Evolutionary conservation across 2,797 vertebrate species (phyloP).

Genomic region (Eremophila alpestris): DNA sequence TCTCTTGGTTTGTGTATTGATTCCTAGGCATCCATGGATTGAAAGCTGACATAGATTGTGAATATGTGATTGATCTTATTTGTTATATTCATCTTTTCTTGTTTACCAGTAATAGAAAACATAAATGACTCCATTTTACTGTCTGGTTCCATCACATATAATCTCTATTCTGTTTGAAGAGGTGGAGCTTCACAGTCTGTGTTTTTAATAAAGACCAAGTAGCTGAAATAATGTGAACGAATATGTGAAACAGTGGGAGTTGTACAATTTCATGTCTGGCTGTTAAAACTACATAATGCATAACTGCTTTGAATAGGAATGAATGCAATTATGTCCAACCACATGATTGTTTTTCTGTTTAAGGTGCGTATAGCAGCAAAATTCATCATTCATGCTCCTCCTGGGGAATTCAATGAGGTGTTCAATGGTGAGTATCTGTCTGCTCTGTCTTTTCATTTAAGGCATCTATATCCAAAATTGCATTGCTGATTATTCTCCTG

Average conservation of each 20-base stretch:
- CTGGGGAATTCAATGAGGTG: slow-evolving; percentile 97
- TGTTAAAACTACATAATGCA: neutral
- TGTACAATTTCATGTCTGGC: neutral
- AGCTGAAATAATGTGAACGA: neutral
- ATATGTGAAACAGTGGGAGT: neutral
- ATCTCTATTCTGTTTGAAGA: neutral
- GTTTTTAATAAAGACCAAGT: neutral
- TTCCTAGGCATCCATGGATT: neutral
- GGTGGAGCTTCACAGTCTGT: neutral
- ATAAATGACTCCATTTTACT: neutral
- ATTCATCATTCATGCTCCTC: slow-evolving; percentile 94
- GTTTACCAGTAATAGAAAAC: neutral
- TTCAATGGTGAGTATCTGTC: slow-evolving; percentile 89
- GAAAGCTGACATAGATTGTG: neutral
- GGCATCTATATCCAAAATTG: neutral
- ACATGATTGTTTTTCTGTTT: slow-evolving; percentile 57
- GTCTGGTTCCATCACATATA: neutral
- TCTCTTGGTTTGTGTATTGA: neutral
- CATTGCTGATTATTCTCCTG: neutral
- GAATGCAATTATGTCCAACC: neutral
- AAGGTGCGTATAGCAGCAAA: slow-evolving; percentile 95
- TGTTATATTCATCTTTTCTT: neutral
- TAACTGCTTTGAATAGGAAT: neutral
- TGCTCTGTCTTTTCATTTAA: neutral
- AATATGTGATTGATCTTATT: neutral